Evolutionary conservation across 2,113 vertebrate genomes (phyloP).

Genomic region (Maccullochella peelii): DNA sequence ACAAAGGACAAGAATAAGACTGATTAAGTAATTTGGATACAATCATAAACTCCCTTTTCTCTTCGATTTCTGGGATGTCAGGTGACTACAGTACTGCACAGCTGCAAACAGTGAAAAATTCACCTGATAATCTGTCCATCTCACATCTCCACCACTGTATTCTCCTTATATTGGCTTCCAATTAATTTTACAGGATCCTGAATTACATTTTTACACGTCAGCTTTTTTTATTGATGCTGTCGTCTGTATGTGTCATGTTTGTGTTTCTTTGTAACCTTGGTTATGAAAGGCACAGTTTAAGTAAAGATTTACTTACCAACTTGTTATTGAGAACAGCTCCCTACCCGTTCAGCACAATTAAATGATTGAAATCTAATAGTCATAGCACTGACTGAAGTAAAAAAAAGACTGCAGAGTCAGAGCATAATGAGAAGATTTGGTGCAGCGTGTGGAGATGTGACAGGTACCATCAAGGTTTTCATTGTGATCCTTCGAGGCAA

Average conservation of each 20-base stretch:
- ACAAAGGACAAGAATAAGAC: not conserved
- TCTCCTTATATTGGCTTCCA: not conserved
- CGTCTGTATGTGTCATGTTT: not conserved
- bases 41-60: not conserved
- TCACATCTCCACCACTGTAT: not conserved
- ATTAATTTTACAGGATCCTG: not conserved
- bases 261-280: not conserved
- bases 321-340: not conserved
- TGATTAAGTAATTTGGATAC: not conserved
- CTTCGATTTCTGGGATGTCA: not conserved
- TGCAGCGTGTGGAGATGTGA: slow-evolving; percentile 14
- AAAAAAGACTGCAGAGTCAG: not conserved
- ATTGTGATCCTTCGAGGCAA: slow-evolving; percentile 18
- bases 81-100: not conserved
- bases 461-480: slow-evolving; percentile 30
- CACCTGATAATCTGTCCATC: not conserved
- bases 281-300: not conserved
- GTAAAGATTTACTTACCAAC: not conserved
- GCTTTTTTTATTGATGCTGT: not conserved
- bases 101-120: not conserved
- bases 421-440: slow-evolving; percentile 21
- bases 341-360: not conserved
- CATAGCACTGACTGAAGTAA: not conserved
- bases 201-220: not conserved
- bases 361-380: not conserved